Evolutionary conservation across 2,888 invertebrate species (phyloP), one percentile per base, ranked within the genome.

Genomic region (Pristionchus mayeri): DNA sequence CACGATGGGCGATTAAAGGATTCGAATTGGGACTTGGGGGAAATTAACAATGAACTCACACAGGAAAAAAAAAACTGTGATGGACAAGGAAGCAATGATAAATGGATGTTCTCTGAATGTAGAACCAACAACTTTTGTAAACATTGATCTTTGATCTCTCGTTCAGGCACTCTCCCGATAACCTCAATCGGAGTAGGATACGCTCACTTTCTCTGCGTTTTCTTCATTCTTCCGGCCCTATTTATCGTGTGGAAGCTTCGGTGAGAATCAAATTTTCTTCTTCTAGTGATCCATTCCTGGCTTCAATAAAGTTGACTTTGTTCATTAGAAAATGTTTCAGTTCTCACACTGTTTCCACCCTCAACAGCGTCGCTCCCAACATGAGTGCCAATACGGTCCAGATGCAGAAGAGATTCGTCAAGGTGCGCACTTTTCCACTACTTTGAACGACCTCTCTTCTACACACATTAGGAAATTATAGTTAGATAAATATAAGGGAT

Each of bases 161-260:
- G n/a, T 54, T 13, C 71, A 71, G 71, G 71, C 9, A 71, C 71
- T 0, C 44, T 71, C n/a, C 71, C 71, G 40, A 71, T 71, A 21
- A 71, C 71, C 2, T 71, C 71, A 6, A 71, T 71, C 71, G 71
- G 71, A n/a, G 40, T 71, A 24, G 71, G 71, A 1, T 71, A 71
- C 71, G 71, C 40, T 4, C 71, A 71, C 24, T 71, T 71, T 24
- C 71, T 71, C 11, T 71, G 71, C 71, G 40, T 71, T 24, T 24
- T 37, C 37, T 40, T n/a, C 71, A 71, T 71, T 30, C 37, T 71
- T n/a, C 71, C 71, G 40, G 71, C 71, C 24, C 40, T 40, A 11
- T 37, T 71, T 71, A n/a, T 44, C 16, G 40, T 40, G 1, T 71
- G 71, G 71, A 71, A 71, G 18, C 24, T 71, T 21, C 37, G 71